These are phyloP conservation scores for Brachirus orientalis DNA, from an alignment of 2,113 vertebrate species.

Conservation along the genomic window DNA sequence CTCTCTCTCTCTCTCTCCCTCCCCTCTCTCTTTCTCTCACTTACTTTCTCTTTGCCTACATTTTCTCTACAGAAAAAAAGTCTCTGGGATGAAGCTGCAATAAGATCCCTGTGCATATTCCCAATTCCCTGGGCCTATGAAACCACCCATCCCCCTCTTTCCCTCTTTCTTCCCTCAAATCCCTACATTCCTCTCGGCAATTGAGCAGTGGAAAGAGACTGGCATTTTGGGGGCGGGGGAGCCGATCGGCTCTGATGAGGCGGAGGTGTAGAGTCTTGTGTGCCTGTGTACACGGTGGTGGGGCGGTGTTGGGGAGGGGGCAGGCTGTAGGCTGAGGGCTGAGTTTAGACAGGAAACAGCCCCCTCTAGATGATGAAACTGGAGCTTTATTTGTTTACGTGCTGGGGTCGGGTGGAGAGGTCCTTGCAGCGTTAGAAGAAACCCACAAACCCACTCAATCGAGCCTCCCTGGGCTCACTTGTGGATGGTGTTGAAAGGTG, in stretches of 20 bases:
- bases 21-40: too few species aligned
- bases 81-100: conserved; percentile 76
- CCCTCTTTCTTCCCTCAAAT: conserved; percentile 81
- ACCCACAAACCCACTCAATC: conserved; percentile 68
- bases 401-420: conserved; percentile 72
- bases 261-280: conserved; percentile 71
- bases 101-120: conserved; percentile 77
- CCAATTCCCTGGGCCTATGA: conserved; percentile 62
- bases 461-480: conserved; percentile 48
- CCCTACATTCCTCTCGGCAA: conserved; percentile 81
- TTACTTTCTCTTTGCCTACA: conserved; percentile 27
- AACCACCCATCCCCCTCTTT: conserved; percentile 72
- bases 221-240: conserved; percentile 73
- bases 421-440: conserved; percentile 70
- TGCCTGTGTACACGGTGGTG: conserved; percentile 44
- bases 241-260: conserved; percentile 64
- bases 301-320: neutral
- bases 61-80: conserved; percentile 62
- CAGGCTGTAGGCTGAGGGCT: conserved; percentile 23
- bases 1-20: conserved; percentile 21
- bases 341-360: conserved; percentile 77
- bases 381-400: conserved; percentile 82
- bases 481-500: conserved; percentile 63
- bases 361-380: conserved; percentile 82
- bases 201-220: conserved; percentile 82